Base-by-base conservation (phyloP, 2,797 vertebrate species). In the Steatocranus sp. region DNA sequence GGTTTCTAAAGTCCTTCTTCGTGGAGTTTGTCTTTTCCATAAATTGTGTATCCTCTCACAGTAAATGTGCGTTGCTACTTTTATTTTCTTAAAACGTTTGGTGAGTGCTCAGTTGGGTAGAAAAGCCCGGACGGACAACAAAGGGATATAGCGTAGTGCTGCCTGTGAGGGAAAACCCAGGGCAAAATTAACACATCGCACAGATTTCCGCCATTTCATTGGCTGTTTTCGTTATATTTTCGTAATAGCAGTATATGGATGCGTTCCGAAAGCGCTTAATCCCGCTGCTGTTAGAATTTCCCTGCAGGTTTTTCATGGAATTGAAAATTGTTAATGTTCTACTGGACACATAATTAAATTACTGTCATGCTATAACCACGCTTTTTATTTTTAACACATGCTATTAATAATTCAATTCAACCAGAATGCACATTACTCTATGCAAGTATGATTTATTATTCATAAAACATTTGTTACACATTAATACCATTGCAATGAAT, bases 131-230 rank as follows among this genome's bases (percentile, higher is more conserved):
- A 46, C 23, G 6, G 9, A 48, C 15, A 46, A 12, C 4, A 11
- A 18, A 48, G 25, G 66, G 10, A 12, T 30, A 10, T 36, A 3
- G 6, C 6, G 8, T 9, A 6, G 9, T 7, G 9, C 1, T 54
- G 36, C 88, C 92, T 91, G 81, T n/a, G 36, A 92, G 80, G 2
- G 77, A 1, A 2, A 1, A 23, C 15, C 5, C 6, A 46, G 91
- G 88, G 78, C 4, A 8, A 23, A 76, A 75, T 2, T 3, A 3
- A 2, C 0, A 1, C 0, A 0, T 0, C 0, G 3, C 0, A 0
- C 0, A 1, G 0, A 7, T 43, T 41, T 87, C 83, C 81, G 83
- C 90, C 90, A 93, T 93, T 91, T 92, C 84, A 56, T 6, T 68
- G 8, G 8, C 4, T 43, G 56, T 32, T 12, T 25, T 53, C 25